These are phyloP conservation scores for Ornithoptera priamus DNA, from an alignment of 2,888 invertebrate species.

Conservation along the genomic window DNA sequence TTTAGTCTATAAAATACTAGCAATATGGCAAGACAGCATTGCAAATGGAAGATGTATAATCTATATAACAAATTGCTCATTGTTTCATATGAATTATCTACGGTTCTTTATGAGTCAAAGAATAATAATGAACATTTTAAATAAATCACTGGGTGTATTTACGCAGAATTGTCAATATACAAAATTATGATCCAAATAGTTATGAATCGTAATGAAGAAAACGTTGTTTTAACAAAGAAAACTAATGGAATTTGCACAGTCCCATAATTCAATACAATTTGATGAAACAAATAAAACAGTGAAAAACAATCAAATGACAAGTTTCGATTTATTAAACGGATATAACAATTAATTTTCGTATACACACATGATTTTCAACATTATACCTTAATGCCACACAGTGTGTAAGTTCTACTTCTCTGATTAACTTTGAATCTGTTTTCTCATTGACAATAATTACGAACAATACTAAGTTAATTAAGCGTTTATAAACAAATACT, in stretches of 20 bases:
- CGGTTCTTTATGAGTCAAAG: conserved; percentile 71
- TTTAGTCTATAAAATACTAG: conserved; percentile 71
- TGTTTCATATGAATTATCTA: conserved; percentile 71
- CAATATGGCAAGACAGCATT: conserved; percentile 78
- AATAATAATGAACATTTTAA: conserved; percentile 72
- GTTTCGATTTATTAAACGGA: conserved; percentile 41
- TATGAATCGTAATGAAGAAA: conserved; percentile 55
- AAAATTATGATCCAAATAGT: conserved; percentile 60
- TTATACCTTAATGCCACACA: conserved; percentile 38
- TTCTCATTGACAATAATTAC: conserved; percentile 45
- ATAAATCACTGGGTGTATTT: conserved; percentile 71
- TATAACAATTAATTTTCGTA: conserved; percentile 69
- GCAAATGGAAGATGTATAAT: conserved; percentile 77
- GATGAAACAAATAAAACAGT: conserved; percentile 46
- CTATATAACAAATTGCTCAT: conserved; percentile 78
- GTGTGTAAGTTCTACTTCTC: conserved; percentile 53
- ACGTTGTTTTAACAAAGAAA: conserved; percentile 35
- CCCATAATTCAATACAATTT: conserved; percentile 47
- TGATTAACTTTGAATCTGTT: conserved; percentile 39
- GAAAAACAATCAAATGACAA: conserved; percentile 31
- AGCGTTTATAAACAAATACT: conserved; percentile 72
- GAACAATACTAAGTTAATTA: conserved; percentile 64
- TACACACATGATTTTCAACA: conserved; percentile 59
- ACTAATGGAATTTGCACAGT: conserved; percentile 52
- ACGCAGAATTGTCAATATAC: conserved; percentile 60